These are phyloP conservation scores for Atethmia centrago DNA, from an alignment of 2,888 invertebrate species.

Conservation along the genomic window DNA sequence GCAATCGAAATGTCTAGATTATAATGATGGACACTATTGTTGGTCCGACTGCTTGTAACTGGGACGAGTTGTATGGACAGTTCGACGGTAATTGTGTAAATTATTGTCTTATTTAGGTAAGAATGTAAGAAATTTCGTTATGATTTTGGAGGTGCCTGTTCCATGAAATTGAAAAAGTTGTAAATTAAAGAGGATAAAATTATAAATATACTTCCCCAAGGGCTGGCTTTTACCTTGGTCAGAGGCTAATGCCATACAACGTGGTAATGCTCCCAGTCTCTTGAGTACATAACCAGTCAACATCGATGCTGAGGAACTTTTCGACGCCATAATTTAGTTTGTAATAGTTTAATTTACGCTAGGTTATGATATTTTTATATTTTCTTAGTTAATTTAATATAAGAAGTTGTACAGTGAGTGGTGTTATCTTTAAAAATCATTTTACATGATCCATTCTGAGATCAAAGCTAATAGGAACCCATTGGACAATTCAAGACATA, in stretches of 20 bases:
- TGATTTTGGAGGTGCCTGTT: not conserved
- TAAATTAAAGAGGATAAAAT: too few relatives aligned
- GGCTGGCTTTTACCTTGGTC: too few relatives aligned
- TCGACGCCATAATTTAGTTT: too few relatives aligned
- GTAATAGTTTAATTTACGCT: too few relatives aligned
- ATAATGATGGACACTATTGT: constrained; percentile 50
- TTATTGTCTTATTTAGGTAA: not conserved
- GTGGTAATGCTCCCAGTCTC: too few relatives aligned
- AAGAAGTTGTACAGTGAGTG: not conserved
- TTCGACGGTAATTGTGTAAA: constrained; percentile 11
- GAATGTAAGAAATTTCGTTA: not conserved
- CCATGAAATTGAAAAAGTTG: too few relatives aligned
- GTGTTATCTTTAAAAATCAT: not conserved
- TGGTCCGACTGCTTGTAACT: constrained; percentile 40
- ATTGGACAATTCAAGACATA: not conserved
- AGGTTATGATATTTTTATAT: too few relatives aligned
- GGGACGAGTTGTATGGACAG: constrained; percentile 12
- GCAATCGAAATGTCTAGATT: constrained; percentile 61
- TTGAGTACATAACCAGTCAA: too few relatives aligned
- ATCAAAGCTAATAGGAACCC: not conserved
- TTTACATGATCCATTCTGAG: not conserved
- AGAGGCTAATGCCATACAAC: too few relatives aligned
- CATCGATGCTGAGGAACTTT: too few relatives aligned
- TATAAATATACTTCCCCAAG: too few relatives aligned
- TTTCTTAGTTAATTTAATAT: too few relatives aligned